phyloP scores from a whole-genome alignment of 2,888 invertebrate species.

The Xestoiulus laeticollis region DNA sequence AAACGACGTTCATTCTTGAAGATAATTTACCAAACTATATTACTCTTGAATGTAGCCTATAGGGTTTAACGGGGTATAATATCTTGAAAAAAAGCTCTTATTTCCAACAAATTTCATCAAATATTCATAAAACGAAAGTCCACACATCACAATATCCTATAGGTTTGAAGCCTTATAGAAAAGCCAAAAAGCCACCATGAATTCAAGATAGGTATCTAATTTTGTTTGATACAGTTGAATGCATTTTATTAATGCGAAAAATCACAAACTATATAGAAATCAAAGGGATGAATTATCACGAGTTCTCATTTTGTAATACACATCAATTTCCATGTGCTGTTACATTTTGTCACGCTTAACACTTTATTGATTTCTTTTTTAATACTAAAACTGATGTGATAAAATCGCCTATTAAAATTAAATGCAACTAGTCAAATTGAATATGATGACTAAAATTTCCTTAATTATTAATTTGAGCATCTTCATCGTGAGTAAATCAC shows the following conservation, averaged over 20 bases:
- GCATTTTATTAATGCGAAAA: background rate
- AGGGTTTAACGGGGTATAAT: background rate
- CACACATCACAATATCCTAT: conserved; percentile 3
- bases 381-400: no score
- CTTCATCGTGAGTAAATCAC: no score
- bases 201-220: background rate
- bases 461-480: no score
- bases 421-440: no score
- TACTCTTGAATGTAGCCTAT: background rate
- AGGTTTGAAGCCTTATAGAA: background rate
- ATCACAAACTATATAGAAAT: no score
- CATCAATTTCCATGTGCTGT: no score
- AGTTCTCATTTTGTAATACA: no score
- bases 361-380: no score
- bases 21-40: conserved; percentile 19
- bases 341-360: no score
- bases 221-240: background rate
- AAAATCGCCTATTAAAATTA: no score
- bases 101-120: background rate
- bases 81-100: background rate
- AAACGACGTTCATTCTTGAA: background rate
- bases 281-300: no score
- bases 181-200: background rate
- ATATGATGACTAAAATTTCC: no score
- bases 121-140: conserved; percentile 6